Evolutionary conservation across 2,888 invertebrate species (phyloP).

Genomic region (Morpho deidamia): DNA sequence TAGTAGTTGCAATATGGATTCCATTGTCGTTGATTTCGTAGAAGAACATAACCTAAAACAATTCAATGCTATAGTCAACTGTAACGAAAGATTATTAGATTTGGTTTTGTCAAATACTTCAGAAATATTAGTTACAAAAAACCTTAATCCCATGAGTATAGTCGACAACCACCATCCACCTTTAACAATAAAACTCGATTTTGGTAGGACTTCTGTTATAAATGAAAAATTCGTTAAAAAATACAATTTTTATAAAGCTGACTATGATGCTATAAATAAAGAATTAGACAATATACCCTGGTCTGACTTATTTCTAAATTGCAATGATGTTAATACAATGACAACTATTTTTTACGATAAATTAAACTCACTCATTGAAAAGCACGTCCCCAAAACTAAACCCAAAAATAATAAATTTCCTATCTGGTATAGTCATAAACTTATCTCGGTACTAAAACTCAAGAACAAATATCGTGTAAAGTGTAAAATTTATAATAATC

Average conservation of each 20-base stretch:
- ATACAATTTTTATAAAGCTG: neutral
- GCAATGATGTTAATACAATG: neutral
- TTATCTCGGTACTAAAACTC: neutral
- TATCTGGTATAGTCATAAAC: neutral
- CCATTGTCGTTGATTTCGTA: neutral
- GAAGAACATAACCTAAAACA: conserved; percentile 7
- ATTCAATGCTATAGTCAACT: neutral
- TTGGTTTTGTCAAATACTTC: neutral
- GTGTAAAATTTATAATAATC: conserved; percentile 5
- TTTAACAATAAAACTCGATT: neutral
- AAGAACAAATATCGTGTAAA: conserved; percentile 3
- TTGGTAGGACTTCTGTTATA: neutral
- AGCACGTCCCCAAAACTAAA: neutral
- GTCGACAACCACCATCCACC: neutral
- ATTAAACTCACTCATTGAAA: neutral
- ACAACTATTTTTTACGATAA: neutral
- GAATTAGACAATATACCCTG: neutral
- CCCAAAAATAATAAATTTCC: neutral
- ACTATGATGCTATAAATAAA: neutral
- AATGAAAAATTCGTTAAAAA: neutral
- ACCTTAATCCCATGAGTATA: neutral
- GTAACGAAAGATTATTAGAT: neutral
- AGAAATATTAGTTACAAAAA: neutral
- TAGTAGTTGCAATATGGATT: neutral
- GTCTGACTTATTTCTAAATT: neutral